phyloP scores from a whole-genome alignment of 37 sponge, comb jelly and placozoan genomes.

The Theonella swinhoei region DNA sequence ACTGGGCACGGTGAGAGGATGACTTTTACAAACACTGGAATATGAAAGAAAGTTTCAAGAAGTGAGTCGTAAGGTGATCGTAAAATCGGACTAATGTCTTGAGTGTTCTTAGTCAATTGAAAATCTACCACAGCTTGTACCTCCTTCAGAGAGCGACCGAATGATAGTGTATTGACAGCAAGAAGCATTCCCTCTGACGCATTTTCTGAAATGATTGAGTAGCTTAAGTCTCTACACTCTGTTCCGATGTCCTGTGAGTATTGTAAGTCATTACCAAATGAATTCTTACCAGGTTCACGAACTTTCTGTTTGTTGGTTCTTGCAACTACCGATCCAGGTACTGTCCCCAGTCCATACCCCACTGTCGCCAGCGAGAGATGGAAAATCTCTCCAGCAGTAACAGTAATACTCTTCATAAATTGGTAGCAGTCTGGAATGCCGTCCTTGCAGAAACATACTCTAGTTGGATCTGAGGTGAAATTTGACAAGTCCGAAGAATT shows the following conservation, averaged over 20 bases:
- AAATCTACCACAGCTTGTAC: not conserved
- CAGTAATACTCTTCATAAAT: not conserved
- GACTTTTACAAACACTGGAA: not conserved
- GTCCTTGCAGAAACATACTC: not conserved
- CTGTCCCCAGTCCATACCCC: not conserved
- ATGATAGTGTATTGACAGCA: not conserved
- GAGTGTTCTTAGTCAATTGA: not conserved
- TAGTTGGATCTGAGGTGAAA: not conserved
- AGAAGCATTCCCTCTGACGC: not conserved
- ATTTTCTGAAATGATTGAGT: not conserved
- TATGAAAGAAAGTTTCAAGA: not conserved
- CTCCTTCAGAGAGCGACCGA: not conserved
- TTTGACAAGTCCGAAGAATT: not conserved
- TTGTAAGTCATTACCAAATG: not conserved
- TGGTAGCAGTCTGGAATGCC: not conserved
- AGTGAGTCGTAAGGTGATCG: not conserved
- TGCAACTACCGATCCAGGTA: not conserved
- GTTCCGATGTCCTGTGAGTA: not conserved
- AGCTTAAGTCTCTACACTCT: not conserved
- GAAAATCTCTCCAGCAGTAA: not conserved
- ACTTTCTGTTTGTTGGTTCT: not conserved
- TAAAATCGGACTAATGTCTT: not conserved
- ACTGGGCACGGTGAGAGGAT: not conserved
- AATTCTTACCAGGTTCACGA: not conserved
- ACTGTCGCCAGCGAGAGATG: not conserved